Conservation (phyloP, 2,888 invertebrate genomes). For the Linnaemya tessellans region DNA sequence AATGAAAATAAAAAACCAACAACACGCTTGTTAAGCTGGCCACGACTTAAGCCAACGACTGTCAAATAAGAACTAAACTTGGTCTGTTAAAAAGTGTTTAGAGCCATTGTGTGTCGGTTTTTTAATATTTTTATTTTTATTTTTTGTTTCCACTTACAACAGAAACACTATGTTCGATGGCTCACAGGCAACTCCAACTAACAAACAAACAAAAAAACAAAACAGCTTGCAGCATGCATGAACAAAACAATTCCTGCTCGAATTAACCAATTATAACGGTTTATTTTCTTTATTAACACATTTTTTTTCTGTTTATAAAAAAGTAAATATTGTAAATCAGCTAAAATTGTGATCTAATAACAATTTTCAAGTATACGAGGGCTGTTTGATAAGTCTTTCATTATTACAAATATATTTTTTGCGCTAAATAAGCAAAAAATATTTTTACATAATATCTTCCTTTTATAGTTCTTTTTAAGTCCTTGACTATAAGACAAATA, state of each 20-base stretch:
- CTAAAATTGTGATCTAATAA: background rate
- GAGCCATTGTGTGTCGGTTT: slow-evolving; percentile 43
- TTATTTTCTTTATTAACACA: slow-evolving; percentile 24
- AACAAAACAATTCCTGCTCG: background rate
- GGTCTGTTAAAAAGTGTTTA: slow-evolving; percentile 55
- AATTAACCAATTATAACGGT: slow-evolving; percentile 64
- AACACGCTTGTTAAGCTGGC: background rate
- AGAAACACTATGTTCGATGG: slow-evolving; percentile 27
- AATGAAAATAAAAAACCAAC: background rate
- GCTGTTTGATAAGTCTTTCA: too few relatives aligned
- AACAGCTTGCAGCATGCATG: slow-evolving; percentile 13
- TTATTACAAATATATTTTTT: too few relatives aligned
- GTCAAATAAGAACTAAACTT: slow-evolving; percentile 74
- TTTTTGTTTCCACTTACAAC: slow-evolving; percentile 26
- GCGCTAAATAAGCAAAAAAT: too few relatives aligned
- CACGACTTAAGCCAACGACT: slow-evolving; percentile 71
- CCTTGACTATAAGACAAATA: too few relatives aligned
- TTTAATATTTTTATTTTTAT: background rate
- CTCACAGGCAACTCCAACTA: slow-evolving; percentile 47
- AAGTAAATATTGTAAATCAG: too few relatives aligned
- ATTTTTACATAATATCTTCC: too few relatives aligned
- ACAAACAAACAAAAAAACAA: too few relatives aligned
- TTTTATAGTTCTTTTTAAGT: too few relatives aligned
- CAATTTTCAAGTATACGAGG: background rate
- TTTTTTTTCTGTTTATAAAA: background rate